Conservation (phyloP, 2,888 invertebrate species). For the Rotaria macrura region DNA sequence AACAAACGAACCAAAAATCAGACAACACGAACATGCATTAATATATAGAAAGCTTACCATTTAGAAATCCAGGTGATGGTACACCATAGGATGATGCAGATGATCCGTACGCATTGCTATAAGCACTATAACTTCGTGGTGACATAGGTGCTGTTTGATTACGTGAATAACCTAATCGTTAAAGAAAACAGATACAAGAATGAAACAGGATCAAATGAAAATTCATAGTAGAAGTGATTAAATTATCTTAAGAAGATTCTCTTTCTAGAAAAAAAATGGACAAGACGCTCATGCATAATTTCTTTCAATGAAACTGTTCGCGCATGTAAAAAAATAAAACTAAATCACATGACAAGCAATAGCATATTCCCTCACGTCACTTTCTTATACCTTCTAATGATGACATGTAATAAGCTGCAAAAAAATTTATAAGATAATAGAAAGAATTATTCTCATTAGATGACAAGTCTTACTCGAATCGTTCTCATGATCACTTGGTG, state of each 20-base stretch:
- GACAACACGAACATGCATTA: not conserved
- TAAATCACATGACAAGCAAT: not conserved
- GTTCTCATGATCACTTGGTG: slow-evolving; percentile 32
- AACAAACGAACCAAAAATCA: not conserved
- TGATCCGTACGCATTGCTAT: slow-evolving; percentile 18
- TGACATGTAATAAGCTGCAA: slow-evolving; percentile 13
- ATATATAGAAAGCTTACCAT: not conserved
- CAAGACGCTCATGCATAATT: not conserved
- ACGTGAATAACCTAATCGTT: slow-evolving; percentile 26
- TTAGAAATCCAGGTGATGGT: slow-evolving; percentile 31
- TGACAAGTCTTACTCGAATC: not conserved
- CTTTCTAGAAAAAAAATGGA: too few species aligned
- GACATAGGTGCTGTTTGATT: slow-evolving; percentile 31
- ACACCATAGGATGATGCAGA: slow-evolving; percentile 23
- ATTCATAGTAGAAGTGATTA: not conserved
- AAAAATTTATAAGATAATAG: not conserved
- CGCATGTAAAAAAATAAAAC: not conserved
- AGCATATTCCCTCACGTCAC: not conserved
- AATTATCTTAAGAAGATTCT: too few species aligned
- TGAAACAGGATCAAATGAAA: too few species aligned
- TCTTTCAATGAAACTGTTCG: not conserved
- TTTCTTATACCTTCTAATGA: slow-evolving; percentile 5
- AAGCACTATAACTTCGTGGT: slow-evolving; percentile 25
- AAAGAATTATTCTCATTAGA: not conserved
- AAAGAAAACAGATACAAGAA: not conserved